A percentile compares a stretch with the other conserved stretches of the same genome.
Conservation (phyloP, 2,113 vertebrate genomes). For the Eubucco bourcierii region DNA sequence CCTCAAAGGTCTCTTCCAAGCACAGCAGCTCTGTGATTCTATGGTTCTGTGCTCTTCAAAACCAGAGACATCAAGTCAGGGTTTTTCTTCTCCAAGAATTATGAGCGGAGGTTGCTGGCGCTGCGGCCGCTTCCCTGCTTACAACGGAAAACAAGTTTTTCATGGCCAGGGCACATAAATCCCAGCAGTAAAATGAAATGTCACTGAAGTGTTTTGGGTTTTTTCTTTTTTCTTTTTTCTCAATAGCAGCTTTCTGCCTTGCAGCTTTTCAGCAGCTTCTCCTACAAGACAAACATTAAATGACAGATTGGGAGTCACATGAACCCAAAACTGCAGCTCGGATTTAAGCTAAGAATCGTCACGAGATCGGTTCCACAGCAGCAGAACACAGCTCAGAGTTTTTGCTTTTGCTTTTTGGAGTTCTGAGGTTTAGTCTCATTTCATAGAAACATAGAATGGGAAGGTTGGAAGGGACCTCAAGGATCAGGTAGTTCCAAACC, state of each 20-base stretch:
- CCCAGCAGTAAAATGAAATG: conserved; percentile 11
- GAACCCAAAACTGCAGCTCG: background rate
- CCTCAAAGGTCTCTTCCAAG: no score
- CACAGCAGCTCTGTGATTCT: no score
- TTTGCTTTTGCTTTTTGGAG: background rate
- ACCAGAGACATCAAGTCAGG: background rate
- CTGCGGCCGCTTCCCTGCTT: background rate
- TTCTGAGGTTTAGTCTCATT: background rate
- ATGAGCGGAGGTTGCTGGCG: background rate
- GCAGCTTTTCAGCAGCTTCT: background rate
- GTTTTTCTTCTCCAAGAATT: background rate
- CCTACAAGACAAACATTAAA: background rate
- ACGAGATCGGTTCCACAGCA: fast-evolving
- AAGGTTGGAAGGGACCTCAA: no score
- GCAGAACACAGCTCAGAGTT: background rate
- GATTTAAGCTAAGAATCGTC: background rate
- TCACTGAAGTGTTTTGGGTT: background rate
- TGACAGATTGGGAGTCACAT: fast-evolving
- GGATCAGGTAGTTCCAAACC: no score
- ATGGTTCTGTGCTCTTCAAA: background rate
- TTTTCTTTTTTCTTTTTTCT: background rate
- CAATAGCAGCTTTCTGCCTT: background rate
- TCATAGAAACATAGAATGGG: no score
- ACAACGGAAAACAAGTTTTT: background rate
- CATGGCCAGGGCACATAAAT: conserved; percentile 17